Conservation (phyloP, 2,113 vertebrate species). For the Myotis yumanensis region DNA sequence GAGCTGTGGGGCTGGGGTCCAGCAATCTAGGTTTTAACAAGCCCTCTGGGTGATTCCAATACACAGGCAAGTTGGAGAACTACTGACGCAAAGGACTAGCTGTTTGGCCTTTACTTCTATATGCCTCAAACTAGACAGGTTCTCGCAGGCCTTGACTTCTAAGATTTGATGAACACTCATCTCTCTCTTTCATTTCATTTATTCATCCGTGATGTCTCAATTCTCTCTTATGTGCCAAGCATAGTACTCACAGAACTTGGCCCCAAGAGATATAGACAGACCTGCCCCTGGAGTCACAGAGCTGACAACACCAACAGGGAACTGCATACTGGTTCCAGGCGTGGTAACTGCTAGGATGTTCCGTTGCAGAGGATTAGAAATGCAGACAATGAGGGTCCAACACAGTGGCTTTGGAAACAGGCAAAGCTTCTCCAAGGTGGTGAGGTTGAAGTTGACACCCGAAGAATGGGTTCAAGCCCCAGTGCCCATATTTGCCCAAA, state of each 20-base stretch:
- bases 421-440: background rate
- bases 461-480: background rate
- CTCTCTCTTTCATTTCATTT: background rate
- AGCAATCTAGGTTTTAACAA: background rate
- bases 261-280: background rate
- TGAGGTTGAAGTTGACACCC: background rate
- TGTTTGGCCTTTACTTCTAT: background rate
- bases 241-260: background rate
- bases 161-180: background rate
- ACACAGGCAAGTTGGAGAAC: background rate
- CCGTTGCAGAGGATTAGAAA: background rate
- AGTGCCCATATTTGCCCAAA: background rate
- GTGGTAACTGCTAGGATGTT: background rate
- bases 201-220: background rate
- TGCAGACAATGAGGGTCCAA: background rate
- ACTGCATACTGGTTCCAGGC: background rate
- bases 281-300: background rate
- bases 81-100: background rate
- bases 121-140: background rate
- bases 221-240: background rate
- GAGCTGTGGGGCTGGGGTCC: background rate
- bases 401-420: background rate
- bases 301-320: background rate
- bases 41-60: background rate
- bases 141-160: background rate